Percentiles rank a stretch among this genome's conserved stretches.
phyloP scores from a whole-genome alignment of 1,140 invertebrate genomes.

The Brachystomella parvula region DNA sequence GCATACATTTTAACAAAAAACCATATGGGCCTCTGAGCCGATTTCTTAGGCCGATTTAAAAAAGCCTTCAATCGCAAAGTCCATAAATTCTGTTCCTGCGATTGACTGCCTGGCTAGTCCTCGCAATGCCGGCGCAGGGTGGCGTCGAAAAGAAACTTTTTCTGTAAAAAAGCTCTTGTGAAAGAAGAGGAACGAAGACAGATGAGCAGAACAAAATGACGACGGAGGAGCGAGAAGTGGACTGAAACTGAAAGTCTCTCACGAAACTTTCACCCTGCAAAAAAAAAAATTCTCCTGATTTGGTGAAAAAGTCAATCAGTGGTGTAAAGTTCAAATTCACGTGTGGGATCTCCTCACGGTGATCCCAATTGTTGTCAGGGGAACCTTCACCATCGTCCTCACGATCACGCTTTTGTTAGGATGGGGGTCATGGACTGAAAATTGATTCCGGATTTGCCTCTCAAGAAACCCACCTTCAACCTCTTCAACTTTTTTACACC shows the following conservation, averaged over 20 bases:
- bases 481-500: background rate
- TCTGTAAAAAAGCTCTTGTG: background rate
- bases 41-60: too few species aligned
- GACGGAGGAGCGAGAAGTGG: conserved; percentile 9
- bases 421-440: background rate
- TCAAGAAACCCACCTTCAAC: background rate
- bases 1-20: too few species aligned
- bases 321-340: background rate
- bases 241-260: conserved; percentile 7
- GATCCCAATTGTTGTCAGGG: background rate
- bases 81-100: too few species aligned
- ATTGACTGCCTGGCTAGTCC: too few species aligned
- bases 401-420: too few species aligned
- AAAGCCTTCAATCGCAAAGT: too few species aligned
- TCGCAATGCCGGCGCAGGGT: too few species aligned
- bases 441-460: background rate
- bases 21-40: too few species aligned
- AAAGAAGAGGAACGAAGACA: background rate
- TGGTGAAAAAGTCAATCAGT: background rate
- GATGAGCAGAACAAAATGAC: conserved; percentile 1
- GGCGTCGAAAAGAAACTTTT: background rate
- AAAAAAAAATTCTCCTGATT: background rate
- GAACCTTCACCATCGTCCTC: background rate
- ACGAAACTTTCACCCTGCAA: background rate
- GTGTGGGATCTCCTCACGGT: background rate